These are phyloP conservation scores for Melanotaenia maccullochi DNA, from an alignment of 2,797 vertebrate species.

Conservation along the genomic window DNA sequence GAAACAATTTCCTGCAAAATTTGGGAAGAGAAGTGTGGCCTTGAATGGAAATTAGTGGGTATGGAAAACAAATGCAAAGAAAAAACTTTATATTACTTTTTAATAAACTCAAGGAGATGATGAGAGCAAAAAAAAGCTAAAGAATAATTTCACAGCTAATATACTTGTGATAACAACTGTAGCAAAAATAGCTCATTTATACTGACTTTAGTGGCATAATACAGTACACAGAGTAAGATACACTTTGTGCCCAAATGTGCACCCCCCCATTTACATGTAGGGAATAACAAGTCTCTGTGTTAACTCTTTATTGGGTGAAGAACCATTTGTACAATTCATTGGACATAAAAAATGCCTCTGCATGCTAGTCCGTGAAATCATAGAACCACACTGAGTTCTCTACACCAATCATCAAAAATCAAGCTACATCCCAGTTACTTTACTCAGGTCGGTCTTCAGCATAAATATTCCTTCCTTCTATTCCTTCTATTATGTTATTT, in stretches of 20 bases:
- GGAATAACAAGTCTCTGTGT: not conserved
- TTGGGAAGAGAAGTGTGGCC: not conserved
- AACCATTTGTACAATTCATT: too few species aligned
- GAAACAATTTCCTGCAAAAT: slow-evolving; percentile 13
- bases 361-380: too few species aligned
- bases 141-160: slow-evolving; percentile 3
- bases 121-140: not conserved
- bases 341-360: too few species aligned
- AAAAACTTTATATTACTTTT: slow-evolving; percentile 14
- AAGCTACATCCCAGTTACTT: too few species aligned
- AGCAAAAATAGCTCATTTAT: not conserved
- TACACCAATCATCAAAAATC: too few species aligned
- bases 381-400: too few species aligned
- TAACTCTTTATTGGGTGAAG: too few species aligned
- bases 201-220: not conserved
- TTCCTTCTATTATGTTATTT: slow-evolving; percentile 6
- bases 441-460: too few species aligned
- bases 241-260: not conserved
- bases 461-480: too few species aligned
- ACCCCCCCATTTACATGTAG: not conserved
- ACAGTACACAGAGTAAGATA: not conserved
- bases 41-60: not conserved
- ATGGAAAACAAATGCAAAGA: not conserved
- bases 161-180: not conserved
- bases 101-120: slow-evolving; percentile 4